Conservation (phyloP, 2,113 vertebrate species). For the Xyrauchen texanus region DNA sequence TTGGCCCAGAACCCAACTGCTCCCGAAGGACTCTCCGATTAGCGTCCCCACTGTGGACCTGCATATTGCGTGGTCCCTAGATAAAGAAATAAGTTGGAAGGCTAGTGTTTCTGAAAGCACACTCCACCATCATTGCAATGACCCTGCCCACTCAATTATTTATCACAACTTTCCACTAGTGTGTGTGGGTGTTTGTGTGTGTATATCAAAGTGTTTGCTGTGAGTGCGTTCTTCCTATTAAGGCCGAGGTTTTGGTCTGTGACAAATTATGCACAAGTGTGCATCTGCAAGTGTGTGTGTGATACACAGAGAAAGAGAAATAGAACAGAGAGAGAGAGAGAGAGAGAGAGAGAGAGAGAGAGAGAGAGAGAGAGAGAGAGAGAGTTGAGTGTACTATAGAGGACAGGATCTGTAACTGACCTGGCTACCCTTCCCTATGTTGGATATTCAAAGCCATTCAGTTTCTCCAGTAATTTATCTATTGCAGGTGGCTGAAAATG, state of each 20-base stretch:
- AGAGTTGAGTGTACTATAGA: too few species aligned
- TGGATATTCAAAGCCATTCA: slow-evolving; percentile 48
- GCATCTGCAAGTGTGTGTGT: too few species aligned
- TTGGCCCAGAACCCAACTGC: slow-evolving; percentile 13
- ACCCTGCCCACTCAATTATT: slow-evolving; percentile 74
- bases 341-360: too few species aligned
- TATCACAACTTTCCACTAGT: slow-evolving; percentile 68
- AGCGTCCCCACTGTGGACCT: background rate
- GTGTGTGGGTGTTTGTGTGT: slow-evolving; percentile 27
- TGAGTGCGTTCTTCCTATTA: background rate
- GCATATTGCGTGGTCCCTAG: slow-evolving; percentile 16
- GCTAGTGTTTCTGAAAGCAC: slow-evolving; percentile 79
- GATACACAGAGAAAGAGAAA: too few species aligned
- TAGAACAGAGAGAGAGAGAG: too few species aligned
- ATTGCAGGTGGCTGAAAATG: slow-evolving; percentile 52
- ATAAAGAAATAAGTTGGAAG: slow-evolving; percentile 54
- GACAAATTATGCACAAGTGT: background rate
- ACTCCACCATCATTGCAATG: slow-evolving; percentile 74
- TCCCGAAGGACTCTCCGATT: slow-evolving; percentile 35
- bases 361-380: too few species aligned
- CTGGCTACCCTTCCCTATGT: slow-evolving; percentile 19
- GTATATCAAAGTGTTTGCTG: slow-evolving; percentile 14
- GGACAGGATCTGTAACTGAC: slow-evolving; percentile 30
- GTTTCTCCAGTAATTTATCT: slow-evolving; percentile 53
- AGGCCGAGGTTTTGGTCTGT: background rate